Base-by-base conservation (phyloP, 2,888 invertebrate species). In the Nysson spinosus region DNA sequence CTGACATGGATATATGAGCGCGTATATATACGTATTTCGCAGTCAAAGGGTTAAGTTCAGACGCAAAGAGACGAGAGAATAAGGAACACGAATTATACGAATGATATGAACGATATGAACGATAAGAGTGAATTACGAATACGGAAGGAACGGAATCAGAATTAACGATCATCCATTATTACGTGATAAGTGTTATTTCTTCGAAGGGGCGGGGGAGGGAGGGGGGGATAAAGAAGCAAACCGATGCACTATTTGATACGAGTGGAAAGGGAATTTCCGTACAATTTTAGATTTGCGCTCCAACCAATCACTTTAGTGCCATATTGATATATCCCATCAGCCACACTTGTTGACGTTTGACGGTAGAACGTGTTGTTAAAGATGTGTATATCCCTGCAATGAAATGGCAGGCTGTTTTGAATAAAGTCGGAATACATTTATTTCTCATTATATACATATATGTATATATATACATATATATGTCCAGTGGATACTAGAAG, bases 251-350 rank as follows among this genome's bases (percentile, higher is more conserved):
- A 28, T 65, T 61, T 55, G 60, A 65, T 50, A 49, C 37, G 24
- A 43, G 55, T 42, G 52, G 22, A 43, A 67, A 30, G 52, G n/a
- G n/a, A n/a, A n/a, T 47, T 57, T 57, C 44, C 65, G 67, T 47
- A 66, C 58, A 62, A 67, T 71, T n/a, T n/a, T n/a, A n/a, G n/a
- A 71, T 63, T 69, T 57, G 56, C 56, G 66, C 69, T 72, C 65
- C 70, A 75, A 69, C 72, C 60, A 61, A 75, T 77, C 73, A 77
- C 70, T 78, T 75, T 78, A 82, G 82, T 82, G 82, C 82, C 82
- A 82, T 82, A 82, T 73, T 65, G 57, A 79, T 72, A 70, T 50
- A 74, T 62, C 42, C 54, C 67, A 66, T 79, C 74, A 74, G 70
- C 70, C 72, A 77, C 67, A 72, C 69, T 75, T 72, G 78, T 79